Base-by-base conservation (phyloP, 2,888 invertebrate genomes). In the Chalcosyrphus nemorum region DNA sequence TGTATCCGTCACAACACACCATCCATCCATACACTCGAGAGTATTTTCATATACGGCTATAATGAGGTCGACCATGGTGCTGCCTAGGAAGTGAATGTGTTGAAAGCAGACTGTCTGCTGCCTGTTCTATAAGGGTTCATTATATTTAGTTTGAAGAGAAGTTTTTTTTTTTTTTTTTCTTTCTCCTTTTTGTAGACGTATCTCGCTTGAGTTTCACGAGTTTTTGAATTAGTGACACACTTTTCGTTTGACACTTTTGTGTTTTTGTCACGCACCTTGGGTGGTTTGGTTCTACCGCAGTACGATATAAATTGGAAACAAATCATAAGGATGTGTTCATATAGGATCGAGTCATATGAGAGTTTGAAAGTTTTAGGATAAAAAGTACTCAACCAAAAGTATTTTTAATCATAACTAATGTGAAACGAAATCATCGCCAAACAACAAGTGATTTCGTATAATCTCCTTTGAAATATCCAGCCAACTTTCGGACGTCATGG, bases 31-130 rank as follows among this genome's bases (percentile, higher is more conserved):
- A 68, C 27, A 71, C 63, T 70, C 19, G 21, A 35, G 43, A 43
- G 32, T 63, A 38, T 63, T 63, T 77, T 56, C 21, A 47, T 65
- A 45, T 56, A 72, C 24, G 17, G 11, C 11, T 41, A 38, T 66
- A 80, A 80, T 74, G 66, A 80, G 80, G 80, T 80, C 80, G 74
- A 47, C 80, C 38, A 52, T 59, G 41, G 45, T 38, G 43, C 52
- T 15, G 41, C 52, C 59, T 72, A 59, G 65, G 65, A 66, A 66
- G 78, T 80, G 74, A 61, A 80, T 80, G 65, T 54, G 59, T 43
- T 35, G 11, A 66, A 59, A 74, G 56, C 57, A 47, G 78, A 72
- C 65, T 74, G 74, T 80, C 80, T 80, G 74, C 50, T 74, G 43
- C 13, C 17, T 59, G 41, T 66, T 32, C 15, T 57, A 65, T 57